Evolutionary conservation across 2,113 vertebrate genomes (phyloP).

Genomic region (Crotalus helleri): DNA sequence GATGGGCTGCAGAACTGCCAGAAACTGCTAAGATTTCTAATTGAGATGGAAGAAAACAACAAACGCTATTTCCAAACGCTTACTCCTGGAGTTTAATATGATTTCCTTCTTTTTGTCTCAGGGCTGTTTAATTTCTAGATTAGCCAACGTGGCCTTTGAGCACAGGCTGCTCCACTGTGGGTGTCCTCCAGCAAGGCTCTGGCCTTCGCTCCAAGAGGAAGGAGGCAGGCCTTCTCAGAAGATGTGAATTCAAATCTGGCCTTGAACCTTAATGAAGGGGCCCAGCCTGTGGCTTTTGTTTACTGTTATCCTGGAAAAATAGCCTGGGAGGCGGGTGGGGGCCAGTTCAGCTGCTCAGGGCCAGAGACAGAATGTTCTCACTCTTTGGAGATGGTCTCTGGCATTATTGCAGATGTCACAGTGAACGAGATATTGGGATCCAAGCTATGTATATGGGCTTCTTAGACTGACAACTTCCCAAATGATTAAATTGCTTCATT

Average conservation of each 20-base stretch:
- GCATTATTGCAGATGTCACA: background rate
- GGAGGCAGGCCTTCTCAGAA: background rate
- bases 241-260: background rate
- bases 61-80: constrained; percentile 58
- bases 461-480: background rate
- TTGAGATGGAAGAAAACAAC: constrained; percentile 74
- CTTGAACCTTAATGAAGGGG: background rate
- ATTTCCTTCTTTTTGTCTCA: constrained; percentile 60
- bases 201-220: background rate
- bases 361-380: background rate
- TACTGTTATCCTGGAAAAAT: background rate
- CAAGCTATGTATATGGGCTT: background rate
- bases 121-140: constrained; percentile 33
- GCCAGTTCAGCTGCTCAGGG: background rate
- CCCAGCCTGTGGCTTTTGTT: background rate
- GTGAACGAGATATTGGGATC: no score
- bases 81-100: constrained; percentile 70
- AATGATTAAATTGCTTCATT: background rate
- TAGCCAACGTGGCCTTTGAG: constrained; percentile 30
- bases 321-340: background rate
- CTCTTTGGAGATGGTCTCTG: background rate
- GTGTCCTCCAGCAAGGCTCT: accelerated
- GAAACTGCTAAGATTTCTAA: constrained; percentile 75
- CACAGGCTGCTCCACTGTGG: background rate
- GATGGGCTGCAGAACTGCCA: constrained; percentile 65